A percentile compares a stretch with the other conserved stretches of the same genome.
phyloP scores from a whole-genome alignment of 2,113 vertebrate species.

The Guaruba guarouba region DNA sequence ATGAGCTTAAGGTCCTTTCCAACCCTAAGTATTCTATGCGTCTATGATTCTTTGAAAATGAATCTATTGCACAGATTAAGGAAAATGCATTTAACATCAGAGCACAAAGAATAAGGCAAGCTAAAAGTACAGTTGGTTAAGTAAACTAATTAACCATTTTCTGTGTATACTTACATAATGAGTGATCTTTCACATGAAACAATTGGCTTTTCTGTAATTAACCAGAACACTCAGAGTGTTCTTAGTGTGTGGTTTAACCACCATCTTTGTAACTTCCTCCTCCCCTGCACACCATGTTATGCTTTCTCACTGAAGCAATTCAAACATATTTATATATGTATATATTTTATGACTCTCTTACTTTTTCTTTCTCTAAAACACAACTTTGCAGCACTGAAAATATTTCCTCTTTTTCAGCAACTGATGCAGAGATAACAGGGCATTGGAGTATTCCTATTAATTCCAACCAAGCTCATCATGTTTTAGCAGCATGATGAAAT shows the following conservation, averaged over 20 bases:
- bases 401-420: background rate
- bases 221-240: background rate
- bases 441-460: background rate
- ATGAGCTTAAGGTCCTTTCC: no score
- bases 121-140: constrained; percentile 69
- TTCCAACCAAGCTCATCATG: background rate
- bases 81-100: constrained; percentile 63
- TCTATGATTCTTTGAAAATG: background rate
- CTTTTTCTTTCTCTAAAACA: background rate
- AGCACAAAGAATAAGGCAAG: constrained; percentile 53
- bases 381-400: background rate
- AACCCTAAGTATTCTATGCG: no score
- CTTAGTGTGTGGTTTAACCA: constrained; percentile 39
- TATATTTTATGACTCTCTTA: background rate
- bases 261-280: background rate
- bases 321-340: background rate
- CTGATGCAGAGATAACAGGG: background rate
- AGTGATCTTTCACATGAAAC: constrained; percentile 45
- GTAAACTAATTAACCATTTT: constrained; percentile 74
- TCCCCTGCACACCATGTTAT: background rate
- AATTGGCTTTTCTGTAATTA: constrained; percentile 59
- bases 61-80: constrained; percentile 59
- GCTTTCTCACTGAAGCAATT: background rate
- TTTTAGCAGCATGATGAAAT: background rate
- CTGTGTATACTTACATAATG: constrained; percentile 57